Conservation (phyloP, 2,113 vertebrate genomes). For the Rhodinocichla rosea region DNA sequence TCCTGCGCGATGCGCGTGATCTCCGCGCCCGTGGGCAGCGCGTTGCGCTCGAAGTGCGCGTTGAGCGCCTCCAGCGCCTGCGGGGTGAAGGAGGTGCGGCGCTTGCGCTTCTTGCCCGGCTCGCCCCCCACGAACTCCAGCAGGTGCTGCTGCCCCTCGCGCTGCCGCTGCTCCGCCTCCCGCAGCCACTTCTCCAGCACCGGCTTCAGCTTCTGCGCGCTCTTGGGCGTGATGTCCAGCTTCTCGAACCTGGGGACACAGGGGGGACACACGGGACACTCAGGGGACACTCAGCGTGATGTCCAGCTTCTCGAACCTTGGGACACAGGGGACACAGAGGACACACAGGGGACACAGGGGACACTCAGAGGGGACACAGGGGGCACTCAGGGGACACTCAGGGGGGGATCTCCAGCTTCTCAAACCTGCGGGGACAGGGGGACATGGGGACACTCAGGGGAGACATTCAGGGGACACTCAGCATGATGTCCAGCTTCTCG, state of each 20-base stretch:
- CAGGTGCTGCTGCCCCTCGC: slow-evolving; percentile 94
- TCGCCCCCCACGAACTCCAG: slow-evolving; percentile 97
- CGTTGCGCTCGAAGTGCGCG: slow-evolving; percentile 95
- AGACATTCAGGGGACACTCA: no score
- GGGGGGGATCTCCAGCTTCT: no score
- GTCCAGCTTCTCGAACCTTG: neutral
- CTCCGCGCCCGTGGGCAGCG: slow-evolving; percentile 92
- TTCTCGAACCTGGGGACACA: neutral
- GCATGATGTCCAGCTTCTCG: no score
- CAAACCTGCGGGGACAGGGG: no score
- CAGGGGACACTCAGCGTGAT: no score
- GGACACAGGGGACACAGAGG: neutral
- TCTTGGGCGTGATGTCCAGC: slow-evolving; percentile 91
- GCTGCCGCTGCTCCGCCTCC: slow-evolving; percentile 93
- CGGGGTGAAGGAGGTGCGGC: slow-evolving; percentile 93
- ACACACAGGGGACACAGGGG: neutral
- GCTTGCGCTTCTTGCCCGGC: slow-evolving; percentile 94
- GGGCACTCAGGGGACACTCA: neutral
- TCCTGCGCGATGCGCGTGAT: slow-evolving; percentile 96
- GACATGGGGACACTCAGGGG: neutral
- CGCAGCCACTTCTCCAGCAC: slow-evolving; percentile 96
- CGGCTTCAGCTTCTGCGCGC: slow-evolving; percentile 95
- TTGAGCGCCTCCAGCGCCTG: slow-evolving; percentile 96
- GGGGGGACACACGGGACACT: neutral
- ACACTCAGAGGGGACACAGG: neutral